Evolutionary conservation across 1,140 invertebrate genomes (phyloP).

Genomic region (Euborellia annulipes): DNA sequence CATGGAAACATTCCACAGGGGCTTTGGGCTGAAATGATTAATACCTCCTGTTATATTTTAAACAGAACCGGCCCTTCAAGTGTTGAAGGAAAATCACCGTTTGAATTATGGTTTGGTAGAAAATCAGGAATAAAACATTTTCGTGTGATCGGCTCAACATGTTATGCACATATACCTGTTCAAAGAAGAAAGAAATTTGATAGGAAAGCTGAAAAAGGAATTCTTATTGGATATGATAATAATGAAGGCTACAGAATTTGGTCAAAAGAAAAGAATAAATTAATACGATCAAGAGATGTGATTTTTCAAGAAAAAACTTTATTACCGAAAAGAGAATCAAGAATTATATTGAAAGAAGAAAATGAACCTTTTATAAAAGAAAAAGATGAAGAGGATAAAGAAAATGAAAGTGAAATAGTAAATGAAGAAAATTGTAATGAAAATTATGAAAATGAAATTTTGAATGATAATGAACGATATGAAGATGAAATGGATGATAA

Average conservation of each 20-base stretch:
- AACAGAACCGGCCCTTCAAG: conserved; percentile 25
- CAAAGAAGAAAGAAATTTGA: conserved; percentile 22
- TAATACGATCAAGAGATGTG: no score
- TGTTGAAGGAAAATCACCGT: conserved; percentile 11
- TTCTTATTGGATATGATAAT: conserved; percentile 9
- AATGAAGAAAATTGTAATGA: no score
- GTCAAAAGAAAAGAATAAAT: no score
- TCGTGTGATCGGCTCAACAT: conserved; percentile 22
- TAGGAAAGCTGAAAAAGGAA: conserved; percentile 10
- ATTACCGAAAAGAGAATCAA: no score
- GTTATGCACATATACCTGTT: conserved; percentile 24
- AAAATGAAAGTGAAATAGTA: no score
- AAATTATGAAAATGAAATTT: no score
- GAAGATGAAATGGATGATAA: no score
- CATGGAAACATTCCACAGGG: conserved; percentile 18
- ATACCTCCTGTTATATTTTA: conserved; percentile 23
- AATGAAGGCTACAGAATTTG: conserved; percentile 2
- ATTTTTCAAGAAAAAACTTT: no score
- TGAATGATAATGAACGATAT: no score
- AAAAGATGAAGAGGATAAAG: no score
- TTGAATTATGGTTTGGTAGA: conserved; percentile 2
- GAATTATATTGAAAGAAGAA: no score
- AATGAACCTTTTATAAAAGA: no score
- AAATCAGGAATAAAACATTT: conserved; percentile 17
- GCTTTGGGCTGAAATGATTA: conserved; percentile 26